Conservation (phyloP, 2,888 invertebrate species). For the Cryptosula pallasiana region DNA sequence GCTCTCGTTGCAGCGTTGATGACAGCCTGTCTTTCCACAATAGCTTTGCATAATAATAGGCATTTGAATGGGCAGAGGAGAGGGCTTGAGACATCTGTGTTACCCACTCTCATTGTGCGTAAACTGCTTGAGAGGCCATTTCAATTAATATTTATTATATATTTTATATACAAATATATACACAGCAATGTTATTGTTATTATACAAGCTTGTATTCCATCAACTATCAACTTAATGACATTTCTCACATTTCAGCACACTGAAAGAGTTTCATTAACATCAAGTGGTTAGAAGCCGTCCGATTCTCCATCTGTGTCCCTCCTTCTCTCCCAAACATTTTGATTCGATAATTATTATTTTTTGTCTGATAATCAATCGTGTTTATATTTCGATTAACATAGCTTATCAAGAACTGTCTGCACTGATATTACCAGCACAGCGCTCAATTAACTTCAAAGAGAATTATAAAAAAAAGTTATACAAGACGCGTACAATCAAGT, state of each 20-base stretch:
- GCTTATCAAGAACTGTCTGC: too few relatives aligned
- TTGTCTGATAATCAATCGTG: too few relatives aligned
- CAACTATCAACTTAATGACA: background rate
- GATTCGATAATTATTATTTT: too few relatives aligned
- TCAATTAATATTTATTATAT: slow-evolving; percentile 13
- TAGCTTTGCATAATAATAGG: background rate
- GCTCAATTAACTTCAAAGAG: too few relatives aligned
- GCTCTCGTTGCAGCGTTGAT: background rate
- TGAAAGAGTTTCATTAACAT: background rate
- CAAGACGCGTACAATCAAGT: too few relatives aligned
- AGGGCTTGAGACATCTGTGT: slow-evolving; percentile 18
- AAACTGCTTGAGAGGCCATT: background rate
- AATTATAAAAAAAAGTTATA: too few relatives aligned
- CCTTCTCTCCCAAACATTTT: too few relatives aligned
- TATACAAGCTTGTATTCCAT: background rate
- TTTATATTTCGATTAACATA: too few relatives aligned
- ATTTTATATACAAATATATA: background rate
- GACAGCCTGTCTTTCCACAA: slow-evolving; percentile 1
- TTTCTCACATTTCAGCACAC: background rate
- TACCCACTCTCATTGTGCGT: slow-evolving; percentile 9
- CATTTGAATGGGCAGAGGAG: background rate
- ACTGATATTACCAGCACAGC: too few relatives aligned
- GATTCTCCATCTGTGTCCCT: too few relatives aligned
- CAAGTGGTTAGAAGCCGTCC: too few relatives aligned
- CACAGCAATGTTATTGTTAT: background rate